Evolutionary conservation across 2,888 invertebrate species (phyloP).

Genomic region (Lasioglossum oenotherae): DNA sequence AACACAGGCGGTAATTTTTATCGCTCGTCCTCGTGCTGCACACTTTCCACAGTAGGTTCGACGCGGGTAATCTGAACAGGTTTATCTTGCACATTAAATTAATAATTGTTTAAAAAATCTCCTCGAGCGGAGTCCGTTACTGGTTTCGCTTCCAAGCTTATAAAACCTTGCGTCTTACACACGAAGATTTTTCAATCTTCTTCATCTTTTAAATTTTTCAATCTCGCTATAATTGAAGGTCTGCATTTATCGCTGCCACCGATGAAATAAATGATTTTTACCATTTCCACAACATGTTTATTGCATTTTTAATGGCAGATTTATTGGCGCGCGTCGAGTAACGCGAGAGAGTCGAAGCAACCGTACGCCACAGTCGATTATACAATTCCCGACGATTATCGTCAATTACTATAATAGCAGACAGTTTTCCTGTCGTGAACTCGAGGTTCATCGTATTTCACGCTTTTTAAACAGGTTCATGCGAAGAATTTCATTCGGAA

Average conservation of each 20-base stretch:
- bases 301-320: not conserved
- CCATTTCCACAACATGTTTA: not conserved
- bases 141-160: not conserved
- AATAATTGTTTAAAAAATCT: not conserved
- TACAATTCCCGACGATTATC: constrained; percentile 52
- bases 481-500: not conserved
- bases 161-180: not conserved
- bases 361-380: constrained; percentile 33
- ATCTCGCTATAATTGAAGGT: not conserved
- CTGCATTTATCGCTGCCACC: not conserved
- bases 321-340: not conserved
- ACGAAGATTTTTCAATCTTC: not conserved
- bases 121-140: not conserved
- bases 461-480: not conserved
- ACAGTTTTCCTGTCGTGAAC: constrained; percentile 8
- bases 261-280: not conserved
- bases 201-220: no score
- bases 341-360: constrained; percentile 26
- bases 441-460: not conserved
- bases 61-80: not conserved
- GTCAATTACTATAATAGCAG: constrained; percentile 36
- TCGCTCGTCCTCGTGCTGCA: constrained; percentile 12
- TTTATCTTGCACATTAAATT: not conserved
- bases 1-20: constrained; percentile 25
- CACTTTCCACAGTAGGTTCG: not conserved